Evolutionary conservation across 2,113 vertebrate species (phyloP), one percentile per base, ranked within the genome.

Genomic region (Lagenorhynchus albirostris): DNA sequence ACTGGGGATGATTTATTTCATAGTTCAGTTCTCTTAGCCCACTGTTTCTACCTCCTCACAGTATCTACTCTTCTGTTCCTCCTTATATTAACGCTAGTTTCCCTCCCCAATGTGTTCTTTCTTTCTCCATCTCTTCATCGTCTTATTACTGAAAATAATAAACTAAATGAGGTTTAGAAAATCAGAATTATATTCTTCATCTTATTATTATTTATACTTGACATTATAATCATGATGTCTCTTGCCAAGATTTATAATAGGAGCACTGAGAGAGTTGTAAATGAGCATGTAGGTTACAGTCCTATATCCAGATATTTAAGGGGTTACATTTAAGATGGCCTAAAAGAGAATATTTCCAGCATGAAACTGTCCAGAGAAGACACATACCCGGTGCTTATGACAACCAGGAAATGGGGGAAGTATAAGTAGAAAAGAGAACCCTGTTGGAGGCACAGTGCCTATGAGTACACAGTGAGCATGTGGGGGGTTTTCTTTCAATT

Each of bases 81-180:
- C 10, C 81, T 2, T 82, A 0, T 89, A 8, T 41, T 74, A 89
- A 62, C 29, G 71, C 31, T 68, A 21, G 38, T 33, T 76, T 95
- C 62, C 29, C 41, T 96, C 47, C 67, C 12, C 91, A 68, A 47
- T 80, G 13, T 38, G 9, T 94, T 93, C 8, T 74, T 77, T 87
- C 36, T 82, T 87, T 71, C 33, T 91, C 13, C 41, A 76, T 95
- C 20, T 86, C 36, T 36, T 90, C 6, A 50, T 76, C 3, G 0
- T 82, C 31, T 95, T 93, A 67, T 85, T 95, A 55, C 41, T 60
- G 67, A 96, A 95, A 95, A 85, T 81, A 79, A 84, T 77, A 33
- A 87, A 60, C 76, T 63, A 68, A 85, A 53, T 96, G 77, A 83
- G 33, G 7, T 93, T 93, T 86, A 60, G 63, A 96, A 87, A 96